These are phyloP conservation scores for Heliconius congener DNA, from an alignment of 1,140 invertebrate genomes.

Conservation along the genomic window DNA sequence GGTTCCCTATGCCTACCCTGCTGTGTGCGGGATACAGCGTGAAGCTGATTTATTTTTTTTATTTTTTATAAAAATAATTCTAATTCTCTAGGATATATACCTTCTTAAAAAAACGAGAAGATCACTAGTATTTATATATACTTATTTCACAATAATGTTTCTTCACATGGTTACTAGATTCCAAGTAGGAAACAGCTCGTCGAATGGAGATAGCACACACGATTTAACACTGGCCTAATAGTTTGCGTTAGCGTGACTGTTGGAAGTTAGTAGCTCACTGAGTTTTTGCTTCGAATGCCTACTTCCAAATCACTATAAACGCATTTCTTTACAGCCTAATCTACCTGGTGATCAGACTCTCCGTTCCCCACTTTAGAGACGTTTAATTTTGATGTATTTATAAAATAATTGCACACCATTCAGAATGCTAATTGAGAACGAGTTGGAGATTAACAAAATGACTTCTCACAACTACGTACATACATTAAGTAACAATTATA, in stretches of 20 bases:
- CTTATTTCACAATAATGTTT: slow-evolving; percentile 36
- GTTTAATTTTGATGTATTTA: slow-evolving; percentile 22
- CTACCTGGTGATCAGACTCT: neutral
- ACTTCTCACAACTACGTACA: slow-evolving; percentile 26
- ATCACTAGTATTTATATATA: neutral
- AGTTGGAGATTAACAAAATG: slow-evolving; percentile 14
- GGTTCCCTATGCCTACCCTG: too few species aligned
- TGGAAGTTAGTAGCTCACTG: slow-evolving; percentile 53
- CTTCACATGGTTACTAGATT: slow-evolving; percentile 37
- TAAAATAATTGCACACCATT: slow-evolving; percentile 12
- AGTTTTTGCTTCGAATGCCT: slow-evolving; percentile 65
- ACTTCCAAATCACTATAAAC: slow-evolving; percentile 54
- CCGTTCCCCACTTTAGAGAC: neutral
- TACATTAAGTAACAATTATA: slow-evolving; percentile 26
- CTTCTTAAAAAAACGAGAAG: too few species aligned
- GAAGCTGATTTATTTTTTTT: too few species aligned
- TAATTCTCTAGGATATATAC: too few species aligned
- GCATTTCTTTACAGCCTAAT: slow-evolving; percentile 34
- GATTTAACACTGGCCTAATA: slow-evolving; percentile 63
- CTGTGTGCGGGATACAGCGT: too few species aligned
- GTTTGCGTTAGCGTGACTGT: slow-evolving; percentile 59
- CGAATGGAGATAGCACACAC: slow-evolving; percentile 69
- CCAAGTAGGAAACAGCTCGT: slow-evolving; percentile 26
- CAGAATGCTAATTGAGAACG: slow-evolving; percentile 16
- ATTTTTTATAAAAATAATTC: too few species aligned